Evolutionary conservation across 2,113 vertebrate species (phyloP), one percentile per base, ranked within the genome.

Genomic region (Picathartes gymnocephalus): DNA sequence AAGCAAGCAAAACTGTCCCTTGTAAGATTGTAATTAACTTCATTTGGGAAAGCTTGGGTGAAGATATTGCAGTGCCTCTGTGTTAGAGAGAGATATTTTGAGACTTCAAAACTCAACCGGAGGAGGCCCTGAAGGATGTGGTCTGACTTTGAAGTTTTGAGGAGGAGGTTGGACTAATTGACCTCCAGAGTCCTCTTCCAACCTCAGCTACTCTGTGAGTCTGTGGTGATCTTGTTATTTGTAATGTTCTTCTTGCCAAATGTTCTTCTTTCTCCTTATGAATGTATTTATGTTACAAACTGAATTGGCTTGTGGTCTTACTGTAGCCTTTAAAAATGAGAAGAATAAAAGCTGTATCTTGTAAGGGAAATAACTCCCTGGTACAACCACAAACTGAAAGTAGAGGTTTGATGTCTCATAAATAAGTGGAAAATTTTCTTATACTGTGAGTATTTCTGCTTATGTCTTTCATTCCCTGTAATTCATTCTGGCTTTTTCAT

Each of bases 401-500:
- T 8, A 51, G 5, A 7, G 3, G 71, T 39, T 44, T 83, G 78
- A 40, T 81, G 56, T 24, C 47, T 70, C 22, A 42, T 45, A 48
- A 90, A 77, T 16, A 61, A 42, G 35, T 86, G 42, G 40, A 31
- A 82, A 73, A 45, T 15, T 16, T 62, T 79, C 44, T 57, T 61
- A 39, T 35, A 11, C 22, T 69, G 30, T 70, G 73, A 91, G 45
- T 27, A 21, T 39, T 90, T 88, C 45, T 93, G 54, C n/a, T 54
- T 37, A 19, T 58, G 48, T 61, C 42, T 90, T 45, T 85, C 44
- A 56, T 79, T 82, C 42, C 16, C 13, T 80, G 4, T 66, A 70
- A 93, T 73, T 90, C 47, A 47, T 72, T 82, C 28, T 92, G n/a
- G 9, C 27, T 92, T 79, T 86, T 85, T 90, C 81, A 88, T 93